Base-by-base conservation (phyloP, 2,888 invertebrate genomes). In the Neria commutata region DNA sequence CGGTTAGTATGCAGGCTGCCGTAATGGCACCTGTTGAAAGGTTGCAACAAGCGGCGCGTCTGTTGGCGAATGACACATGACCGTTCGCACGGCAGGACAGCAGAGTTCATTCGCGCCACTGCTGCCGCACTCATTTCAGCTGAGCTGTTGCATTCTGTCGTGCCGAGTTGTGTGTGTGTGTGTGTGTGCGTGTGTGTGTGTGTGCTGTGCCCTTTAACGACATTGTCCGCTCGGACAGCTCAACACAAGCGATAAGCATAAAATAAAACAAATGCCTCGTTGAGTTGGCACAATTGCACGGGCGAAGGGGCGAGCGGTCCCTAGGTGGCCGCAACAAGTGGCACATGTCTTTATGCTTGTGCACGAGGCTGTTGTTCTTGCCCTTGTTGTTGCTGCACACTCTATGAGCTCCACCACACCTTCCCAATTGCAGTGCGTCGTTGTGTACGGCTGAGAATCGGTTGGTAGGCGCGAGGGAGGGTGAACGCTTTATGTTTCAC, bases 171-270 rank as follows among this genome's bases (percentile, higher is more conserved):
- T 14, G 37, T n/a, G n/a, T n/a, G 11, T 37, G 16, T n/a, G 16
- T 14, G 37, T n/a, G 4, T 14, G 37, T 37, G 8, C 37, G n/a
- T n/a, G n/a, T 37, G 37, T n/a, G n/a, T 4, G 16, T 37, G 37
- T n/a, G 14, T 48, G 14, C 26, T 16, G 11, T 24, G 16, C 16
- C n/a, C 11, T n/a, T 42, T 42, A 45, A n/a, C 14, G 10, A 17
- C 25, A 14, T 21, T 50, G 50, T 50, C 50, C 34, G 33, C 34
- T 50, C n/a, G 33, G 50, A 50, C 50, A 50, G 50, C 19, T 50
- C 50, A 50, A 50, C 34, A 50, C 17, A 19, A 50, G 23, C 50
- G 50, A 50, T 50, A 50, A 50, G 50, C 50, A 50, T 50, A 33
- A 50, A 50, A 50, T 50, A 34, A 50, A 50, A 50, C 50, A 50